A percentile compares a stretch with the other conserved stretches of the same genome.
Conservation (phyloP, 2,797 vertebrate genomes). For the Apodemus agrarius region DNA sequence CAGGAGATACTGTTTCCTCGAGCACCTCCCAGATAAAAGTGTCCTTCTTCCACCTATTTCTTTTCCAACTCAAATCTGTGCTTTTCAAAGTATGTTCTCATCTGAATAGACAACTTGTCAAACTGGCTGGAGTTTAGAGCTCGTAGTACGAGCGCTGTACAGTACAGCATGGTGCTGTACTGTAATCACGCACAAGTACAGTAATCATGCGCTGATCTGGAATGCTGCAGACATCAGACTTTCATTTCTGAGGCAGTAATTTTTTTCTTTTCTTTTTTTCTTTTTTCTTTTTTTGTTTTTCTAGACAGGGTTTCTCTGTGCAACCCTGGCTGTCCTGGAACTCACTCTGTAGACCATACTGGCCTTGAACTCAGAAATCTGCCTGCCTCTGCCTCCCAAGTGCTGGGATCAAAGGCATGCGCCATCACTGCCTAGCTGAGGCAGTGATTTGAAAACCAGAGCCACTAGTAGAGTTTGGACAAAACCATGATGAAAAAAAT, state of each 20-base stretch:
- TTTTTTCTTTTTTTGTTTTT: too few relatives aligned
- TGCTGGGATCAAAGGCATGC: too few relatives aligned
- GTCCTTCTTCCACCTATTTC: rapidly evolving
- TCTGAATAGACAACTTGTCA: background rate
- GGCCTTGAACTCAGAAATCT: too few relatives aligned
- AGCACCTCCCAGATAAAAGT: background rate
- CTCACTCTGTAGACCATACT: too few relatives aligned
- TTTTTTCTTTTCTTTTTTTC: background rate
- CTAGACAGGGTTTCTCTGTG: too few relatives aligned
- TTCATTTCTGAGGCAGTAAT: background rate
- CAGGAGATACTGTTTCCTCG: background rate
- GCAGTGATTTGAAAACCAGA: background rate
- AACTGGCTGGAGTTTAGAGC: background rate
- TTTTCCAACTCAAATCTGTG: background rate
- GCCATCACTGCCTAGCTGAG: background rate
- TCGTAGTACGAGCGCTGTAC: too few relatives aligned
- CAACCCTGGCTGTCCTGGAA: too few relatives aligned
- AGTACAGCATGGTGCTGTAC: too few relatives aligned
- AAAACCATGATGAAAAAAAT: background rate
- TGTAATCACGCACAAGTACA: too few relatives aligned
- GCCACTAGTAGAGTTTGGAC: background rate
- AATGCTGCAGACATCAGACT: background rate
- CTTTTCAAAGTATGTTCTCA: background rate
- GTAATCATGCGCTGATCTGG: background rate
- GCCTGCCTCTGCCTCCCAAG: too few relatives aligned